phyloP scores from a whole-genome alignment of 30 jellyfish, hydroid and myxozoan species.

The Hydractinia echinata region DNA sequence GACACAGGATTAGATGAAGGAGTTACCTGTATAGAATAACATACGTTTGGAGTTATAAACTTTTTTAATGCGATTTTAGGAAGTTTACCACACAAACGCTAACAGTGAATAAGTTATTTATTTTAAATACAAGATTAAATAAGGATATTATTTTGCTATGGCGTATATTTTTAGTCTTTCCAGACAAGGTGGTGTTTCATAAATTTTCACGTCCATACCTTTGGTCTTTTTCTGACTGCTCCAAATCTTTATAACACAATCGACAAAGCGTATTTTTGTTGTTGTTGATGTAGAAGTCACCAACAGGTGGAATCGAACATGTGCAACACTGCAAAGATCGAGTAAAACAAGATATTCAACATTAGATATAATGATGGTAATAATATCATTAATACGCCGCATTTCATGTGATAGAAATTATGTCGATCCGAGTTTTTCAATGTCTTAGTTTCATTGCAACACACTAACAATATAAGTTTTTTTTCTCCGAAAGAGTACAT shows the following conservation, averaged over 20 bases:
- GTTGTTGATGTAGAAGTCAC: slow-evolving; percentile 53
- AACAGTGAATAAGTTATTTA: not conserved
- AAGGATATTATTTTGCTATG: not conserved
- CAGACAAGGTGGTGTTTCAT: not conserved
- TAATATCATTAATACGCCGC: no score
- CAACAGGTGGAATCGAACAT: slow-evolving; percentile 60
- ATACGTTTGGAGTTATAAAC: not conserved
- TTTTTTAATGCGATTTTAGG: not conserved
- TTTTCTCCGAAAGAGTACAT: no score
- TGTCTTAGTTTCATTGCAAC: no score
- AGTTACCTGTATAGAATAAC: not conserved
- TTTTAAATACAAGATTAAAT: not conserved
- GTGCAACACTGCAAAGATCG: slow-evolving; percentile 49
- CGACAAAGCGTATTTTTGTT: slow-evolving; percentile 49
- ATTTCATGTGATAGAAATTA: no score
- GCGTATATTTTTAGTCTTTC: not conserved
- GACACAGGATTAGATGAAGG: not conserved
- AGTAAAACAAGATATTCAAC: not conserved
- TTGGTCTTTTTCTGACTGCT: slow-evolving; percentile 11
- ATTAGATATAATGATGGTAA: no score
- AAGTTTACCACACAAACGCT: not conserved
- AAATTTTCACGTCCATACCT: not conserved
- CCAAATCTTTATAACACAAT: slow-evolving; percentile 43
- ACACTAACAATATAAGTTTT: no score
- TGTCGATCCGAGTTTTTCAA: no score